Base-by-base conservation (phyloP, 2,888 invertebrate genomes). In the Miltochrista miniata region DNA sequence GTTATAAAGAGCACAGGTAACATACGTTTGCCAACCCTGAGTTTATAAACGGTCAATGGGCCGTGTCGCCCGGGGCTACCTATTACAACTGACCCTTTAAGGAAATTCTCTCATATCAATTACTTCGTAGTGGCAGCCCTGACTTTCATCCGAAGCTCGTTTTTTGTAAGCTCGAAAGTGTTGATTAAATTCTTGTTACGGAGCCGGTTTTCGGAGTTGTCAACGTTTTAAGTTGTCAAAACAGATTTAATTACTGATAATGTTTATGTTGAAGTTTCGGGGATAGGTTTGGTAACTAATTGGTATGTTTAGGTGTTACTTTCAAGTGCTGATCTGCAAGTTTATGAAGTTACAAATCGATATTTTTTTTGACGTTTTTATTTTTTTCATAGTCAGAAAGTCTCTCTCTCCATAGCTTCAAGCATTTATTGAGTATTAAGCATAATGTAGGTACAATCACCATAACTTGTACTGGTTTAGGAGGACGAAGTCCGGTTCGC, bases 31-130 rank as follows among this genome's bases (percentile, higher is more conserved):
- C 61, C 61, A 66, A 52, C 70, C 68, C 52, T 68, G 45, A 43
- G 31, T 56, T 37, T 68, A 67, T 65, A 66, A 68, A 64, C 67
- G 75, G 68, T 74, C 77, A 77, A 76, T 76, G 78, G 72, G 75
- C 70, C 76, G 58, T 65, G 73, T 62, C 36, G 79, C 82, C 77
- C 54, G 68, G 50, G 78, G 83, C 78, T 50, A 67, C 74, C 81
- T 81, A 83, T 84, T 83, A 82, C 76, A 52, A 51, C 39, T 70
- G 76, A 77, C 76, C 78, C 79, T 75, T 71, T 72, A 68, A 76
- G 76, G 76, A 77, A 77, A 69, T 73, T 71, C 74, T 71, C 74
- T 69, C 69, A 72, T 76, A 80, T 80, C 79, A 81, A 79, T 82
- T 81, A 82, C 80, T 65, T 62, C 56, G 48, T 39, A 50, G 69